Evolutionary conservation across 2,113 vertebrate genomes (phyloP).

Genomic region (Nipponia nippon): DNA sequence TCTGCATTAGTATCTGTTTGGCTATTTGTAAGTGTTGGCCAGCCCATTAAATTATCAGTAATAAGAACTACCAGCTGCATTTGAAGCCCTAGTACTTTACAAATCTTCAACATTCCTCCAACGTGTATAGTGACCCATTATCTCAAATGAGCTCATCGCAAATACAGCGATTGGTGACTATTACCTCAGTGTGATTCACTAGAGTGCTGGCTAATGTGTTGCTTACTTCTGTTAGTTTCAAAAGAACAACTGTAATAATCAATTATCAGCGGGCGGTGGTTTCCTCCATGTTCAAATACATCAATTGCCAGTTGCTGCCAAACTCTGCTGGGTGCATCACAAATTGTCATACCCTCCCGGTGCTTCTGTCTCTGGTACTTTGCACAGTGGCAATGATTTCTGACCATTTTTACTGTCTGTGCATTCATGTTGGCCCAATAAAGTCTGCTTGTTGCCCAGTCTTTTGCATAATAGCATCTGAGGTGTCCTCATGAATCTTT

Average conservation of each 20-base stretch:
- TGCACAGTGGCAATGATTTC: slow-evolving; percentile 15
- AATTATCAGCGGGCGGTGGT: slow-evolving; percentile 19
- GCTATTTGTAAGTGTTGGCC: neutral
- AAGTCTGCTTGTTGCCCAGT: neutral
- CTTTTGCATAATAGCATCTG: neutral
- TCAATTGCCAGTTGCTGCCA: slow-evolving; percentile 23
- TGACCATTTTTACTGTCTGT: slow-evolving; percentile 9
- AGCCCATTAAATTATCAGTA: neutral
- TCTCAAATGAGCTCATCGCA: neutral
- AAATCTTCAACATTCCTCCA: neutral
- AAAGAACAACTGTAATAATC: slow-evolving; percentile 48
- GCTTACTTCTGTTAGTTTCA: slow-evolving; percentile 35
- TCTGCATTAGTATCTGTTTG: neutral
- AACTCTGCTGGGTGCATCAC: neutral
- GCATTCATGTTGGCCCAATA: neutral
- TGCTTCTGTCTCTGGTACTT: slow-evolving; percentile 14
- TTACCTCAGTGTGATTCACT: slow-evolving; percentile 20
- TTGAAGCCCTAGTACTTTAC: neutral
- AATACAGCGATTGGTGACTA: neutral
- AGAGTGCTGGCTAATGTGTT: slow-evolving; percentile 16
- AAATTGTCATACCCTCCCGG: slow-evolving; percentile 7
- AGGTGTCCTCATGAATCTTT: slow-evolving; percentile 19
- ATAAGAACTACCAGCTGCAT: neutral
- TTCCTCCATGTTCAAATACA: slow-evolving; percentile 32
- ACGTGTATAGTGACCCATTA: neutral